Evolutionary conservation across 2,797 vertebrate genomes (phyloP).

Genomic region (Paratrypauchen microcephalus): DNA sequence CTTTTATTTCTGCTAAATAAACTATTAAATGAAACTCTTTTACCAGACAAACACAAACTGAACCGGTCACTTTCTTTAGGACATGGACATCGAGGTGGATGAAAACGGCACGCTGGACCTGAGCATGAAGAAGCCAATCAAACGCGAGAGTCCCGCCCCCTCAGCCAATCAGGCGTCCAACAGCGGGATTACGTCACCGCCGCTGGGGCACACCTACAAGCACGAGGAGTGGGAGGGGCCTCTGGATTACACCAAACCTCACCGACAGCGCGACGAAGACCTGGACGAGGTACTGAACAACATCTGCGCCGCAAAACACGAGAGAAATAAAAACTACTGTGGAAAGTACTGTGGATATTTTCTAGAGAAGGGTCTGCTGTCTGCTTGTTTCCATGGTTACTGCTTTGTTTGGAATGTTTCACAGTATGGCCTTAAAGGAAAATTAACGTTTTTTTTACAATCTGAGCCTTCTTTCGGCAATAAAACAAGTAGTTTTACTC

Average conservation of each 20-base stretch:
- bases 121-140: constrained; percentile 96
- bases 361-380: too few species aligned
- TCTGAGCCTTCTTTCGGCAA: too few species aligned
- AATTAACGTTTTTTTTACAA: too few species aligned
- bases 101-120: constrained; percentile 97
- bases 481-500: too few species aligned
- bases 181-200: constrained; percentile 90
- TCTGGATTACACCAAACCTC: constrained; percentile 97
- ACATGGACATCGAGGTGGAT: constrained; percentile 93
- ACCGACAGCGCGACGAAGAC: constrained; percentile 92
- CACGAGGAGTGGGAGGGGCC: constrained; percentile 97
- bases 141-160: constrained; percentile 85
- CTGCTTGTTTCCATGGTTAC: too few species aligned
- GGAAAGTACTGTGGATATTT: too few species aligned
- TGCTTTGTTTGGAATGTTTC: too few species aligned
- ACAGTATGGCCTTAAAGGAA: too few species aligned
- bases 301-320: neutral
- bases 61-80: constrained; percentile 63
- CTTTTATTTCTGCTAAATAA: too few species aligned
- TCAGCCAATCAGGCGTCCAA: constrained; percentile 81
- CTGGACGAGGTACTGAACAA: constrained; percentile 81
- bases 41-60: too few species aligned
- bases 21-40: too few species aligned
- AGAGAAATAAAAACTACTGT: neutral
- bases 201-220: constrained; percentile 86